Percentiles rank a stretch among this genome's conserved stretches.
phyloP scores from a whole-genome alignment of 2,113 vertebrate genomes.

The Centrocercus urophasianus region DNA sequence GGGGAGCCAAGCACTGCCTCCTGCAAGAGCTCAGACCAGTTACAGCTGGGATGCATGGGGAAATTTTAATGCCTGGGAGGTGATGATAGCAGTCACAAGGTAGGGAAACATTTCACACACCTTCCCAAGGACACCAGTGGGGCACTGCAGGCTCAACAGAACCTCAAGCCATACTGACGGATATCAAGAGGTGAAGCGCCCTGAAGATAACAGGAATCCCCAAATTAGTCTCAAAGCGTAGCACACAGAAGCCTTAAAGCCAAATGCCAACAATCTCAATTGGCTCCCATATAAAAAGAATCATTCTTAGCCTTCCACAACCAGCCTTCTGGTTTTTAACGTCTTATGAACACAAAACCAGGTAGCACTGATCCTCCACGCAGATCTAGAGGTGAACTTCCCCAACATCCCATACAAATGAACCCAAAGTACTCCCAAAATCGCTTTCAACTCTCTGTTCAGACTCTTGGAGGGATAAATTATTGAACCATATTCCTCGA shows the following conservation, averaged over 20 bases:
- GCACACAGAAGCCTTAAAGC: not conserved
- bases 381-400: not conserved
- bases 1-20: not conserved
- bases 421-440: not conserved
- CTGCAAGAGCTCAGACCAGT: not conserved
- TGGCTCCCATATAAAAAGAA: not conserved
- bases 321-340: not conserved
- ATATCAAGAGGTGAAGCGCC: not conserved
- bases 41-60: not conserved
- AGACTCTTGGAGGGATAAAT: not conserved
- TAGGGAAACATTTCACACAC: not conserved
- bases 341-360: not conserved
- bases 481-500: not conserved
- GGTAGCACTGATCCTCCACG: not conserved
- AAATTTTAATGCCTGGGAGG: not conserved
- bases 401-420: rapidly evolving
- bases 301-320: not conserved
- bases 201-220: not conserved
- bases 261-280: not conserved
- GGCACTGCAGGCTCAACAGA: not conserved
- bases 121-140: not conserved
- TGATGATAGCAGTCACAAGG: not conserved
- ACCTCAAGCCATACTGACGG: too few species aligned
- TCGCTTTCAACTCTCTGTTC: not conserved
- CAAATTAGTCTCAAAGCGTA: not conserved